Evolutionary conservation across 2,888 invertebrate genomes (phyloP), one percentile per base, ranked within the genome.

Genomic region (Baronia brevicornis): DNA sequence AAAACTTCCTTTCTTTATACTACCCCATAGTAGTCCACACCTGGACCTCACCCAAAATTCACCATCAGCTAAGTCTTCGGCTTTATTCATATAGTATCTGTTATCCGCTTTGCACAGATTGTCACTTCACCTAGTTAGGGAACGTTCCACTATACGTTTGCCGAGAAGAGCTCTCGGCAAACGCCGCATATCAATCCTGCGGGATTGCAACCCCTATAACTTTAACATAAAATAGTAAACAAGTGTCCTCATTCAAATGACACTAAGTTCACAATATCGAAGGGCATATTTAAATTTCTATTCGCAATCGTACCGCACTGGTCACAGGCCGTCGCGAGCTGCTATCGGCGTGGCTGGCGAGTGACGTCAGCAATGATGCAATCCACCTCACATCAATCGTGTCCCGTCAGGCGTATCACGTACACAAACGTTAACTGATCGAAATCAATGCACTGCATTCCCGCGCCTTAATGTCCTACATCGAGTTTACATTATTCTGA

Each of bases 311-410:
- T 46, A 52, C 37, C 54, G 56, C 31, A 18, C n/a, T n/a, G n/a
- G 30, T 8, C 17, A 26, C 26, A 9, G 19, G 12, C 38, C 43
- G 54, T 57, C 55, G 60, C 56, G 54, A 57, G 60, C 63, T 62
- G 60, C 58, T 57, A 66, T 62, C 54, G 57, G 57, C 65, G 66
- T 68, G 53, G 60, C 60, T 62, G 38, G 40, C 43, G 45, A 38
- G 40, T 79, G 73, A 75, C 79, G 79, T 79, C 75, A 77, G 24
- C 63, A 62, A 51, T 79, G 77, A 79, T 69, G 75, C 64, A 77
- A 79, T 74, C 60, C 54, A 56, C 58, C 56, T 59, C 47, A 48
- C 48, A 52, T 49, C 46, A 44, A 44, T 46, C 50, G 39, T 36
- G 42, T 37, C 39, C 44, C 36, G 44, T 41, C 38, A 33, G 36